Conservation (phyloP, 1,140 invertebrate genomes). For the Drosophila nigrodunni region DNA sequence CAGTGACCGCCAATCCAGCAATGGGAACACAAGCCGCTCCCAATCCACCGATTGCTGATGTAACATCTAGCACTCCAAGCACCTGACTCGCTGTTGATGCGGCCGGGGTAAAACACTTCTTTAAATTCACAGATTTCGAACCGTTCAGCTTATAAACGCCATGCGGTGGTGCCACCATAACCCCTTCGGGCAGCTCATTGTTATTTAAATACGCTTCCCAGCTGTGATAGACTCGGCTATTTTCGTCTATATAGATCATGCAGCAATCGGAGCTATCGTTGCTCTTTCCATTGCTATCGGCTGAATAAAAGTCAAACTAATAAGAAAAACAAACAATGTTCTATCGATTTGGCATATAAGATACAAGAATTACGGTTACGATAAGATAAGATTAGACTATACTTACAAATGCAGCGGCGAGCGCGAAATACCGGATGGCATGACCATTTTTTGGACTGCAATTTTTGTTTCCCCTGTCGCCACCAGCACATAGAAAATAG, state of each 20-base stretch:
- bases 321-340: too few relatives aligned
- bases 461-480: conserved; percentile 40
- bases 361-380: too few relatives aligned
- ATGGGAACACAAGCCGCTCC: conserved; percentile 50
- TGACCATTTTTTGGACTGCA: conserved; percentile 42
- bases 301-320: conserved; percentile 8
- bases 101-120: conserved; percentile 56
- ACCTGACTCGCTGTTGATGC: conserved; percentile 3
- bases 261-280: conserved; percentile 65
- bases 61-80: conserved; percentile 45
- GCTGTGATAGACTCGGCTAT: conserved; percentile 73
- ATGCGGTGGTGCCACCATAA: conserved; percentile 64
- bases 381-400: too few relatives aligned
- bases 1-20: conserved; percentile 47
- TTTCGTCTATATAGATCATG: conserved; percentile 77
- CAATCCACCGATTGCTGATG: conserved; percentile 53
- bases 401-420: conserved; percentile 70
- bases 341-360: too few relatives aligned
- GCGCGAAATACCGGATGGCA: conserved; percentile 73
- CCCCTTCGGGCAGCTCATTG: conserved; percentile 66
- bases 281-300: conserved; percentile 16
- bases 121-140: conserved; percentile 23
- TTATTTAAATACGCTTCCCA: conserved; percentile 63
- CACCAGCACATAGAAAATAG: conserved; percentile 75
- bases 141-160: conserved; percentile 56